phyloP scores from a whole-genome alignment of 2,113 vertebrate genomes.

The Dicaeum eximium region DNA sequence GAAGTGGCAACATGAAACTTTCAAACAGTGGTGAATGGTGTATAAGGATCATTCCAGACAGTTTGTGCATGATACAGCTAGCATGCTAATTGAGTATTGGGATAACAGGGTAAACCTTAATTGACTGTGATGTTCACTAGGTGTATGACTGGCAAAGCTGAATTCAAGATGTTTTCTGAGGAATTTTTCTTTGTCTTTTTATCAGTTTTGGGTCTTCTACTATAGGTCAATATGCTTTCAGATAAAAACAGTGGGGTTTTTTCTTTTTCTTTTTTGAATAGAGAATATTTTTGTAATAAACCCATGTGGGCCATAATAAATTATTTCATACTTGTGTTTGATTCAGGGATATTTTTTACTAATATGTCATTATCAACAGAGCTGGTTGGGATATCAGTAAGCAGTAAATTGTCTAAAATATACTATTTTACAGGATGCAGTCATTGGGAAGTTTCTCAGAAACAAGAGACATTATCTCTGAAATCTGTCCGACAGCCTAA shows the following conservation, averaged over 20 bases:
- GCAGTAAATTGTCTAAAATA: neutral
- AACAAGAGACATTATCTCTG: neutral
- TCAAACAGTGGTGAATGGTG: neutral
- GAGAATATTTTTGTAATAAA: neutral
- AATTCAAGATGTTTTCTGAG: neutral
- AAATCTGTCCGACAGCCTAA: neutral
- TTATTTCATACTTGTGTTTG: neutral
- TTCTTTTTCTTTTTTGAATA: neutral
- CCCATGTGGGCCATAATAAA: neutral
- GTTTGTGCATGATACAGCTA: neutral
- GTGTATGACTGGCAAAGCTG: neutral
- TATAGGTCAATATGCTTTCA: neutral
- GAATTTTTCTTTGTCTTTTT: neutral
- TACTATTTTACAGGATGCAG: neutral
- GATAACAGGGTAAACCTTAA: neutral
- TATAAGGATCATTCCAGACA: neutral
- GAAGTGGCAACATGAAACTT: neutral
- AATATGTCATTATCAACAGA: neutral
- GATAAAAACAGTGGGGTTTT: rapidly evolving
- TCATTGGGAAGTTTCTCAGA: neutral
- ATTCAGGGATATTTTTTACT: neutral
- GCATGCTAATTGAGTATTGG: neutral
- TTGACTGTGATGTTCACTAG: neutral
- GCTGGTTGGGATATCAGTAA: neutral
- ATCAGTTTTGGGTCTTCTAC: neutral